A percentile compares a stretch with the other conserved stretches of the same genome.
Conservation (phyloP, 2,797 vertebrate species). For the Gymnothorax javanicus region DNA sequence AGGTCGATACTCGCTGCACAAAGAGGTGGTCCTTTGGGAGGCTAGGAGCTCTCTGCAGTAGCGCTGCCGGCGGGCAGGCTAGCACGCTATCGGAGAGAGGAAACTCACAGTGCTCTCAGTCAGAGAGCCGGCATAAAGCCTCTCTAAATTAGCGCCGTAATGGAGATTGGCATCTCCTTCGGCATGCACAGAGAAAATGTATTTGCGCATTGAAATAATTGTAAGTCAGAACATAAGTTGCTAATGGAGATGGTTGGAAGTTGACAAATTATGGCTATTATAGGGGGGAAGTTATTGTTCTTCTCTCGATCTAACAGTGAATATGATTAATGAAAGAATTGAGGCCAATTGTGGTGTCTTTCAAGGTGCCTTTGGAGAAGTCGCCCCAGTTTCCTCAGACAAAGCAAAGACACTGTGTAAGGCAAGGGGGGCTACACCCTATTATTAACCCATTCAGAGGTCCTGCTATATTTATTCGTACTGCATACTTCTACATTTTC, state of each 20-base stretch:
- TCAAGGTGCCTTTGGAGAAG: background rate
- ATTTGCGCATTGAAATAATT: background rate
- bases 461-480: background rate
- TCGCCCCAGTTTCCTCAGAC: background rate
- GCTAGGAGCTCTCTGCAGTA: constrained; percentile 26
- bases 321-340: background rate
- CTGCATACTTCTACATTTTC: background rate
- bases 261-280: background rate
- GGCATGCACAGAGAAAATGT: background rate
- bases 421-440: background rate
- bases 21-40: constrained; percentile 42
- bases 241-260: background rate
- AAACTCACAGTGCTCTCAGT: background rate
- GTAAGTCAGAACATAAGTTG: background rate
- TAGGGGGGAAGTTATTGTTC: background rate
- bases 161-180: background rate
- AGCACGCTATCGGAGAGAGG: background rate
- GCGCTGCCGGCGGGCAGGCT: background rate
- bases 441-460: background rate
- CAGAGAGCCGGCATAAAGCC: background rate
- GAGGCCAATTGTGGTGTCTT: background rate
- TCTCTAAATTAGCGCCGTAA: background rate
- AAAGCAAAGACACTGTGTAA: background rate
- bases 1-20: constrained; percentile 45
- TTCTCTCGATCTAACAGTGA: background rate